phyloP scores from a whole-genome alignment of 1,140 invertebrate genomes.

The Hermatobates lingyangjiaoensis region DNA sequence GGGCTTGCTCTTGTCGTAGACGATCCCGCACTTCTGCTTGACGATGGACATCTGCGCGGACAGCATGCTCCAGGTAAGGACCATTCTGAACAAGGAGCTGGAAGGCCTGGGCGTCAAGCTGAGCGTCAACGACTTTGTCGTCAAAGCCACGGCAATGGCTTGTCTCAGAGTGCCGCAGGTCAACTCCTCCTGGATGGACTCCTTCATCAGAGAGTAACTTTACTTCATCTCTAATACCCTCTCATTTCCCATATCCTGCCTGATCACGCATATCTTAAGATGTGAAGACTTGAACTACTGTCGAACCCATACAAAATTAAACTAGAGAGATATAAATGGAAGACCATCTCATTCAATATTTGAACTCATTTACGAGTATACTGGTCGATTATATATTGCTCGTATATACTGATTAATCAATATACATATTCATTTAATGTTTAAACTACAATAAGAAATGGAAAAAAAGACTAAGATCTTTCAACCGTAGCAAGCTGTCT shows the following conservation, averaged over 20 bases:
- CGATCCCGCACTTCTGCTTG: slow-evolving; percentile 94
- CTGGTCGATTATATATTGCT: too few relatives aligned
- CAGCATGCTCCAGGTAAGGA: slow-evolving; percentile 36
- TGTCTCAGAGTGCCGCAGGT: slow-evolving; percentile 84
- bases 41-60: slow-evolving; percentile 75
- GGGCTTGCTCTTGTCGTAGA: slow-evolving; percentile 21
- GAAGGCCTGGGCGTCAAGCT: slow-evolving; percentile 68
- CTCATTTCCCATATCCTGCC: neutral
- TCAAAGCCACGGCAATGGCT: slow-evolving; percentile 85
- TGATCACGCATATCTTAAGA: too few relatives aligned
- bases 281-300: too few relatives aligned
- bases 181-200: slow-evolving; percentile 89
- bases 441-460: too few relatives aligned
- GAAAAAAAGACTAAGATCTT: too few relatives aligned
- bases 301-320: too few relatives aligned
- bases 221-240: neutral
- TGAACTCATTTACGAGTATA: too few relatives aligned
- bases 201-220: slow-evolving; percentile 81
- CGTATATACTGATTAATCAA: too few relatives aligned
- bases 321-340: too few relatives aligned
- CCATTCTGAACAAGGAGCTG: slow-evolving; percentile 49
- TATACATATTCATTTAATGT: too few relatives aligned
- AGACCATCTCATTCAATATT: too few relatives aligned
- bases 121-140: slow-evolving; percentile 93
- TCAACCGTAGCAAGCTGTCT: too few relatives aligned